These are phyloP conservation scores for Bacillus rossius DNA, from an alignment of 1,140 invertebrate species.

Conservation along the genomic window DNA sequence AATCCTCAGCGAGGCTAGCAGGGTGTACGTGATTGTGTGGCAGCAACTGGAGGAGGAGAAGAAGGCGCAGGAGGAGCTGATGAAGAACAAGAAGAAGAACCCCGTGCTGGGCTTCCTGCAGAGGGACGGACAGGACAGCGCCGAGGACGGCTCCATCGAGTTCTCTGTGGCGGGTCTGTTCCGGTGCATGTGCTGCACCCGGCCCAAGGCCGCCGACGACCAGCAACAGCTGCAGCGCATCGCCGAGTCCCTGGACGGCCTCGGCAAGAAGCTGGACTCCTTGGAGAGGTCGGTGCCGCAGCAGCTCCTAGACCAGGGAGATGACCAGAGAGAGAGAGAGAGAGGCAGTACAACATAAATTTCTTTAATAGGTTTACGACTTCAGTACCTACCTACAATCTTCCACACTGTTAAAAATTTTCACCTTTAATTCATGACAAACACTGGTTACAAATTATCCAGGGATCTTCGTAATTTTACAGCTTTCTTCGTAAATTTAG, in stretches of 20 bases:
- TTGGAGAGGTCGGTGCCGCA: slow-evolving; percentile 61
- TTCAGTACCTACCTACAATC: too few species aligned
- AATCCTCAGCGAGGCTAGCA: too few species aligned
- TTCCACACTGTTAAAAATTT: too few species aligned
- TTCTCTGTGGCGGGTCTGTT: slow-evolving; percentile 85
- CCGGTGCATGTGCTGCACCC: slow-evolving; percentile 84
- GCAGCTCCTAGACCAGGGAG: too few species aligned
- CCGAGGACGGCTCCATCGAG: slow-evolving; percentile 87
- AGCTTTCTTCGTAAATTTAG: too few species aligned
- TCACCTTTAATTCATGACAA: too few species aligned
- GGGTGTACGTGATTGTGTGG: not conserved
- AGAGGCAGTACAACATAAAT: too few species aligned
- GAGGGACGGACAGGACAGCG: slow-evolving; percentile 58
- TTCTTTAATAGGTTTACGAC: too few species aligned
- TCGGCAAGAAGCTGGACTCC: slow-evolving; percentile 69
- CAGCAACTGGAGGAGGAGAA: slow-evolving; percentile 85
- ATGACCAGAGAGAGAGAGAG: too few species aligned
- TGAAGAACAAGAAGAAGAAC: slow-evolving; percentile 76
- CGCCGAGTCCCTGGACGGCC: slow-evolving; percentile 72
- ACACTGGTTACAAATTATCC: too few species aligned
- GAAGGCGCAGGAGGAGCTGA: slow-evolving; percentile 77
- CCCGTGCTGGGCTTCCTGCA: slow-evolving; percentile 76
- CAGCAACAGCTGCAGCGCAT: slow-evolving; percentile 80
- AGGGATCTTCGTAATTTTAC: too few species aligned
- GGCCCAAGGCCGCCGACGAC: slow-evolving; percentile 79